Base-by-base conservation (phyloP, 2,113 vertebrate species). In the Corythoichthys intestinalis region DNA sequence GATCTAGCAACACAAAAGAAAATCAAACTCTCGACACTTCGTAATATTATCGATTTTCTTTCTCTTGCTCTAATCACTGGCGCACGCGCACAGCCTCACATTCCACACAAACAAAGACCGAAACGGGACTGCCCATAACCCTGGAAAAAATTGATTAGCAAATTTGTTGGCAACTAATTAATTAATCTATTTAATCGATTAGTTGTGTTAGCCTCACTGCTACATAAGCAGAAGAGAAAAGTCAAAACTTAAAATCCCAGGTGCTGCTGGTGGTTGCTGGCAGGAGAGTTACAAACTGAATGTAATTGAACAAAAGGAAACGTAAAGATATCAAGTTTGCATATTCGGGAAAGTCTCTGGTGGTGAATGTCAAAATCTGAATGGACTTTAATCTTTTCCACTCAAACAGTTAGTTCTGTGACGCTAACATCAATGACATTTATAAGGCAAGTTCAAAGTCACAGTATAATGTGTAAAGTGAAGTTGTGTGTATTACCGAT, bases 401-500 rank as follows among this genome's bases (percentile, higher is more conserved):
- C 35, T 59, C 12, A 28, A 41, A 53, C 20, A n/a, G n/a, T n/a
- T n/a, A 20, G 17, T 44, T 49, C 54, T 3, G 44, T 50, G 46
- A 74, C 39, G 35, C 50, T 17, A 54, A 64, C 39, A 48, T 6
- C 53, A 67, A 46, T 57, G 5, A 38, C 53, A 69, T 66, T 61
- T 52, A n/a, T 57, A 6, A n/a, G 20, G n/a, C 1, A n/a, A 35
- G 66, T 53, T 64, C 41, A 56, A 54, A 69, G 66, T 69, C 49
- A 60, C 11, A 20, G 41, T 48, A 17, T 17, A 28, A 28, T 3
- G 62, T 58, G 68, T 70, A 71, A 52, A 60, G 66, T 38, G n/a
- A 48, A 46, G 46, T 44, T 66, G 57, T 47, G 66, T 66, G 63
- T 70, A 85, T 94, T 94, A 98, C 96, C 83, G 93, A 92, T 75